Evolutionary conservation across 2,113 vertebrate species (phyloP), one percentile per base, ranked within the genome.

Genomic region (Parotia lawesii): DNA sequence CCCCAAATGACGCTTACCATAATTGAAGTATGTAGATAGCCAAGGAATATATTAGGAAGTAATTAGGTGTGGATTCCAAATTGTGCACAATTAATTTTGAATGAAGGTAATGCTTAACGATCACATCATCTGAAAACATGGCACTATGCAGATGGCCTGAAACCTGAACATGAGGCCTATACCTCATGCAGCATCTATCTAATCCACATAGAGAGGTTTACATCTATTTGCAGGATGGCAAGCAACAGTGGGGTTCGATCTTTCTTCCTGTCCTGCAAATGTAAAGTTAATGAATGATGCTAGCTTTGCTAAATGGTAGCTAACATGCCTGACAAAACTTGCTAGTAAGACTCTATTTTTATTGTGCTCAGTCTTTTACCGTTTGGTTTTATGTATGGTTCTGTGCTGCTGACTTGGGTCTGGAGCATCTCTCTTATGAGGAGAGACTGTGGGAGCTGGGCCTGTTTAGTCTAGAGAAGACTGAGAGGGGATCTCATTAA

Each of bases 101-200:
- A 27, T 72, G 4, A 56, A 67, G 22, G 35, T 62, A 22, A 9
- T 60, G 11, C 37, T 80, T 89, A 65, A 37, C 0, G 1, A 25
- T 80, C 29, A 33, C n/a, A n/a, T 56, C 17, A 25, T 51, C 8
- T 60, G 76, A 76, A 86, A 86, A 82, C 14, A 9, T 4, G 10
- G 23, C 2, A 6, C n/a, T 61, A 50, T 33, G n/a, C 31, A 20
- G 50, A 21, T 53, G 51, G 47, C 31, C 28, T 4, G 0, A 5
- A 66, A 87, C 12, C 25, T 23, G 37, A 37, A 40, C 23, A 44
- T 37, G 37, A 37, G 56, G 57, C 25, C 9, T 73, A 23, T 61
- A 67, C 53, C 53, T 94, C 24, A 23, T 66, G 21, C n/a, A 69
- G 31, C 27, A 45, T 51, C 23, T 77, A 25, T 61, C 65, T 86